Conservation (phyloP, 1,140 invertebrate genomes). For the Ceratina australensis region DNA sequence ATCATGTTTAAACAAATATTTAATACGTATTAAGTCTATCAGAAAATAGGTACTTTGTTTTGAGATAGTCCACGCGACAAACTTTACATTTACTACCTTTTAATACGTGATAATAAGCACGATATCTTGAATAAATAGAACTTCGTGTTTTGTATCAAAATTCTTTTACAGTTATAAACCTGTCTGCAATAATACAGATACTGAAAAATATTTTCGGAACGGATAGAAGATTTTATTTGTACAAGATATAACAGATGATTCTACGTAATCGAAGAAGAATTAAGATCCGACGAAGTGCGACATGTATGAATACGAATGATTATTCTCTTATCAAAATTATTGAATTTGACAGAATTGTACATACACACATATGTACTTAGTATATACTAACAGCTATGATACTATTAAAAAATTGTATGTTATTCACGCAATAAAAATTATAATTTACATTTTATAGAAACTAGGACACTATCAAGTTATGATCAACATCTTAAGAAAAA, state of each 20-base stretch:
- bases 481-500: not conserved
- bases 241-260: slow-evolving; percentile 17
- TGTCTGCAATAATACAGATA: no score
- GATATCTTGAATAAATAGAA: slow-evolving; percentile 44
- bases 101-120: not conserved
- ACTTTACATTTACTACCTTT: no score
- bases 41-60: slow-evolving; percentile 4
- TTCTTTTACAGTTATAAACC: slow-evolving; percentile 2
- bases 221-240: slow-evolving; percentile 33
- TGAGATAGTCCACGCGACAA: not conserved
- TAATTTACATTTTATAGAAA: slow-evolving; percentile 29
- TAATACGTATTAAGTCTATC: slow-evolving; percentile 14
- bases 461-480: slow-evolving; percentile 3
- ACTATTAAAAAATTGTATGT: slow-evolving; percentile 32
- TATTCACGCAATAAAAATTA: not conserved
- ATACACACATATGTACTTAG: slow-evolving; percentile 52
- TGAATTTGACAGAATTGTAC: slow-evolving; percentile 49
- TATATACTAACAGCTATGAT: no score
- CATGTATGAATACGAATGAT: slow-evolving; percentile 24
- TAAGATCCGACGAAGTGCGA: slow-evolving; percentile 17
- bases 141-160: slow-evolving; percentile 15
- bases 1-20: slow-evolving; percentile 14
- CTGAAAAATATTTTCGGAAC: not conserved
- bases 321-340: slow-evolving; percentile 26
- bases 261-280: not conserved